These are phyloP conservation scores for Illadopsis cleaveri DNA, from an alignment of 2,113 vertebrate genomes.

Conservation along the genomic window DNA sequence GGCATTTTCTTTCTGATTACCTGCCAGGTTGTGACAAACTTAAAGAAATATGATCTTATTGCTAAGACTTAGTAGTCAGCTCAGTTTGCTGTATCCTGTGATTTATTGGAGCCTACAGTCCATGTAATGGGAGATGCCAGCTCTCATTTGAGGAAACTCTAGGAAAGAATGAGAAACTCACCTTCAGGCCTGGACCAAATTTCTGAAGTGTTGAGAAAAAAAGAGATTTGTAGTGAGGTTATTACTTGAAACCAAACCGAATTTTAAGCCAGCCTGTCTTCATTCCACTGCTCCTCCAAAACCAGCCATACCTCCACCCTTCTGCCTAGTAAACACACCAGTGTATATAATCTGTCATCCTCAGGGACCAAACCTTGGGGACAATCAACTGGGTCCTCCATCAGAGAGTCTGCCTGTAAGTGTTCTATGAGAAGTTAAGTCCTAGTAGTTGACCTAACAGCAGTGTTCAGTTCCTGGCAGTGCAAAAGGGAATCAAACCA, in stretches of 20 bases:
- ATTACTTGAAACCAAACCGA: neutral
- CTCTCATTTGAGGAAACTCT: neutral
- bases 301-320: neutral
- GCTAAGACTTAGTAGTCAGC: neutral
- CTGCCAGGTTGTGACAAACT: constrained; percentile 13
- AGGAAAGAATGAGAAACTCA: neutral
- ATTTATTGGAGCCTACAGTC: constrained; percentile 21
- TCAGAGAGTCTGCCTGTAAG: neutral
- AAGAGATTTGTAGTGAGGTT: neutral
- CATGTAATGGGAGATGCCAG: constrained; percentile 31
- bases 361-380: neutral
- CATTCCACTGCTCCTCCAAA: neutral
- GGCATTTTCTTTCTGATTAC: constrained; percentile 19
- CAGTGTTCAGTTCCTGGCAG: neutral
- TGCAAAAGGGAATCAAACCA: neutral
- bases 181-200: neutral
- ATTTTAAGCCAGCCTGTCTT: neutral
- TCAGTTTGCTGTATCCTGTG: constrained; percentile 29
- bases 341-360: neutral
- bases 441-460: neutral
- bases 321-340: neutral
- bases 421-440: neutral
- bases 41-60: neutral
- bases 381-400: neutral
- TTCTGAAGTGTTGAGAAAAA: neutral